These are phyloP conservation scores for Anser brachyrhynchus DNA, from an alignment of 2,113 vertebrate genomes.

Conservation along the genomic window DNA sequence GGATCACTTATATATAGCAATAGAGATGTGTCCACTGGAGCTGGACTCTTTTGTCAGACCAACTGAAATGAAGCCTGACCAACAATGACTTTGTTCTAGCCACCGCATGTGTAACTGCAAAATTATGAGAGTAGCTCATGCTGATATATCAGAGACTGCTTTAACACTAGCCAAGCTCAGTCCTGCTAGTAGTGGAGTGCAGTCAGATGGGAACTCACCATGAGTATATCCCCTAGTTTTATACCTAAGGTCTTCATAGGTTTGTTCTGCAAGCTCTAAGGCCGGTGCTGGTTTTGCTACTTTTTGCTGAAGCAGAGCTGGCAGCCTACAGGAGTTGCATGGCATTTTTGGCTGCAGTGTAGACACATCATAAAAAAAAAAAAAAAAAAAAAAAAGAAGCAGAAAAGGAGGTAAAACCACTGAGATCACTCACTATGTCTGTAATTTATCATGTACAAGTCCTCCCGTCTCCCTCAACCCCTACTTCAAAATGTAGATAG, in stretches of 20 bases:
- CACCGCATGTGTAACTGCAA: not conserved
- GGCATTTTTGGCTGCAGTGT: not conserved
- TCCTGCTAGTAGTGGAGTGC: not conserved
- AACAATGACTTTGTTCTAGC: not conserved
- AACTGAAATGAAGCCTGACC: not conserved
- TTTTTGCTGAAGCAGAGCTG: not conserved
- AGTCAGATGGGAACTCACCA: not conserved
- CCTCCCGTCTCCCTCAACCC: rapidly evolving
- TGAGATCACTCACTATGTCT: not conserved
- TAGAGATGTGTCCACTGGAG: not conserved
- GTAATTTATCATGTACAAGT: not conserved
- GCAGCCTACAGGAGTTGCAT: not conserved
- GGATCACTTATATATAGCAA: not conserved
- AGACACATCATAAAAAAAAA: not conserved
- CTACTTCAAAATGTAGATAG: not conserved
- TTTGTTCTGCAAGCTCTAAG: not conserved
- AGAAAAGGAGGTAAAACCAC: not conserved
- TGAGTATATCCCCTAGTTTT: not conserved
- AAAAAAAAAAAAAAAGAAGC: not conserved
- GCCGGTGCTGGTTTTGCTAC: not conserved
- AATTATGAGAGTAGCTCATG: not conserved
- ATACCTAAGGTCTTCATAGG: not conserved
- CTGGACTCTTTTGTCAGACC: not conserved
- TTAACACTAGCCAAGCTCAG: not conserved
- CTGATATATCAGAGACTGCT: not conserved